Evolutionary conservation across 2,888 invertebrate species (phyloP), one percentile per base, ranked within the genome.

Genomic region (Polyploca ridens): DNA sequence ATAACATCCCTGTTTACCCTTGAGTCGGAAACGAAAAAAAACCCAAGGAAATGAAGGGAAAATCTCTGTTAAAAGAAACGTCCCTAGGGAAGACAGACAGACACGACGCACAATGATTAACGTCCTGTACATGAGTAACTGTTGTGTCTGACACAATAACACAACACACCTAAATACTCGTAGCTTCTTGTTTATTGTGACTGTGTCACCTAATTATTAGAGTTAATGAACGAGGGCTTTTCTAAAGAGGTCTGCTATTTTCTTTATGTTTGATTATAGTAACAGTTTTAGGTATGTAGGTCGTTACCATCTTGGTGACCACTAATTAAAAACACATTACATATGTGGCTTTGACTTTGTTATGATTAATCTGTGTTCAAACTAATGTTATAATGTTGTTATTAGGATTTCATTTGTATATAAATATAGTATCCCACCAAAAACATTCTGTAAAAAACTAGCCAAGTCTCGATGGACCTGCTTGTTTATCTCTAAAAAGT

Each of bases 31-130:
- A 87, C 85, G 85, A 84, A 85, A 88, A 85, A 85, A 82, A 84
- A 3, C 80, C 80, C 77, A 72, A 87, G 89, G 88, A 90, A 90
- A 89, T 90, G 86, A 89, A 83, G 82, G 82, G 78, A 82, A 81
- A 86, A 85, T 86, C 81, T 76, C 72, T 71, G 76, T 76, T 73
- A 77, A 75, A 74, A 76, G 73, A 72, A 73, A 75, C 73, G 77
- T 82, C 77, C 76, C 74, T 41, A 75, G 79, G 81, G 61, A 61
- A 44, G 54, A n/a, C 54, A 54, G 54, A 54, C 54, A 54, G 61
- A 61, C 77, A 70, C 69, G 69, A 71, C 66, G 74, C 70, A 77
- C 72, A 69, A 85, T 89, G 88, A 89, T 88, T 89, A 89, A 89
- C 88, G 83, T 87, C 75, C 77, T 86, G 82, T 79, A 79, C 78